A percentile compares a stretch with the other conserved stretches of the same genome.
Conservation (phyloP, 2,797 vertebrate genomes). For the Lagocephalus sceleratus region DNA sequence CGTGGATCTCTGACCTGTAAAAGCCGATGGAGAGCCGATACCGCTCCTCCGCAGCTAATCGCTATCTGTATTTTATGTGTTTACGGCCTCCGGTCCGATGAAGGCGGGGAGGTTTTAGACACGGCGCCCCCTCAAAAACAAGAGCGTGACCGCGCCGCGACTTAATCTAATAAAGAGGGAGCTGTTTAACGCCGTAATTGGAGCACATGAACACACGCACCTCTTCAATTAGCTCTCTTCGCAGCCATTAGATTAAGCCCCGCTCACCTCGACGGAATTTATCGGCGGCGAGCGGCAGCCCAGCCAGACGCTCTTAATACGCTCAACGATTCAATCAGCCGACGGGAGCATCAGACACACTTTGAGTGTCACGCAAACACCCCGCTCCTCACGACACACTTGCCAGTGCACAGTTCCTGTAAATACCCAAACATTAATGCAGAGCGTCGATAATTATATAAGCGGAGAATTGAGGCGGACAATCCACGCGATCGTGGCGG, state of each 20-base stretch:
- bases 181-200: slow-evolving; percentile 57
- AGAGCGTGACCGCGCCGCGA: slow-evolving; percentile 45
- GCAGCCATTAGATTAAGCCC: slow-evolving; percentile 41
- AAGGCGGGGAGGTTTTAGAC: slow-evolving; percentile 41
- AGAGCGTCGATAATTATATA: slow-evolving; percentile 67
- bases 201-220: slow-evolving; percentile 47
- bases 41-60: too few relatives aligned
- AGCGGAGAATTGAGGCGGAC: slow-evolving; percentile 72
- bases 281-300: slow-evolving; percentile 35
- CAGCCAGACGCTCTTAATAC: slow-evolving; percentile 37
- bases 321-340: slow-evolving; percentile 33
- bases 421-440: slow-evolving; percentile 57
- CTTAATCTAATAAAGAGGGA: slow-evolving; percentile 57
- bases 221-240: slow-evolving; percentile 50
- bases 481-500: slow-evolving; percentile 74
- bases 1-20: too few relatives aligned
- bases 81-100: slow-evolving; percentile 15
- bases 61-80: slow-evolving; percentile 33
- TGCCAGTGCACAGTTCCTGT: slow-evolving; percentile 37
- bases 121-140: slow-evolving; percentile 36
- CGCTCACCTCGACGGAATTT: slow-evolving; percentile 34
- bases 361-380: too few relatives aligned
- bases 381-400: background rate
- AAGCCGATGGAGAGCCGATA: too few relatives aligned
- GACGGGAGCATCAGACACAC: slow-evolving; percentile 13